These are phyloP conservation scores for Setophaga petechia DNA, from an alignment of 2,113 vertebrate species.

Conservation along the genomic window DNA sequence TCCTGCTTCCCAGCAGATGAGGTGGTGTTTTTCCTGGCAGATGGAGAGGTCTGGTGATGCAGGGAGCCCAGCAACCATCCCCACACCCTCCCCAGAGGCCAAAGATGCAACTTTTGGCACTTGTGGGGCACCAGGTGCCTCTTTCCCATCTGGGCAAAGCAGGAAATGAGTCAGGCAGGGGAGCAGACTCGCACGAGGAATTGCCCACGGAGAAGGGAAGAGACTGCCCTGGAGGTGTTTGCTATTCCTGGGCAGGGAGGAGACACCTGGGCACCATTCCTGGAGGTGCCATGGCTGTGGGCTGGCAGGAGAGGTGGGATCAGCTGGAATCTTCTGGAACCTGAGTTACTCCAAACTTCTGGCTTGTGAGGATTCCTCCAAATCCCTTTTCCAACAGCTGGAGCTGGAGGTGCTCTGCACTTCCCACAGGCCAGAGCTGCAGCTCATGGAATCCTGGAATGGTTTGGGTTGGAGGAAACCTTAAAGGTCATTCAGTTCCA, in stretches of 20 bases:
- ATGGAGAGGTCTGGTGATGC: background rate
- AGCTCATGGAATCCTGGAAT: too few relatives aligned
- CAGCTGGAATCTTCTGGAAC: background rate
- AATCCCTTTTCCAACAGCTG: background rate
- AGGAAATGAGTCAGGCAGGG: conserved; percentile 30
- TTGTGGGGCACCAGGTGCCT: background rate
- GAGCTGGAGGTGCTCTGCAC: too few relatives aligned
- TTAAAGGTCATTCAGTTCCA: background rate
- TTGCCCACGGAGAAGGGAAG: background rate
- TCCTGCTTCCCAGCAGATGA: background rate
- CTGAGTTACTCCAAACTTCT: background rate
- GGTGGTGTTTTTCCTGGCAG: conserved; percentile 22
- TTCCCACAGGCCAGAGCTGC: too few relatives aligned
- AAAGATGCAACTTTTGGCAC: background rate
- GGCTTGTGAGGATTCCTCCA: background rate
- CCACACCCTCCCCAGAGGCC: background rate
- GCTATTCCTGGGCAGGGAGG: too few relatives aligned
- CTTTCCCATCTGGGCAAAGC: background rate
- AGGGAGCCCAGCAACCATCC: background rate
- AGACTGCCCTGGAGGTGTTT: background rate
- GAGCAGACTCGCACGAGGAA: background rate
- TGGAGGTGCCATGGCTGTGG: background rate
- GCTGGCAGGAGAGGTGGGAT: too few relatives aligned
- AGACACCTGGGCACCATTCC: too few relatives aligned
- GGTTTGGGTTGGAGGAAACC: too few relatives aligned